Evolutionary conservation across 2,888 invertebrate genomes (phyloP).

Genomic region (Lucinisca nassula): DNA sequence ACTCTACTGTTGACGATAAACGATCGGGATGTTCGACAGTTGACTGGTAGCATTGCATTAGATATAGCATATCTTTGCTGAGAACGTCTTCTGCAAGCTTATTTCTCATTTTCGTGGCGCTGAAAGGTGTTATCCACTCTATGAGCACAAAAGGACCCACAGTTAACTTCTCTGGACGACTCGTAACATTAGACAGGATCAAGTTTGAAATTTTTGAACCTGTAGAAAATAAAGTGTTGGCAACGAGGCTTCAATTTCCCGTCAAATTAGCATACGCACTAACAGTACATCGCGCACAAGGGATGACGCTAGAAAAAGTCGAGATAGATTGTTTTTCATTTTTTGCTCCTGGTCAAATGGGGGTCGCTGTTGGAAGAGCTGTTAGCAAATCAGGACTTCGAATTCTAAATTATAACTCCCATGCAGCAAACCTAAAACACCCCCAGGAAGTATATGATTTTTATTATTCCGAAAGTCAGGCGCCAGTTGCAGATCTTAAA

Average conservation of each 20-base stretch:
- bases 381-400: neutral
- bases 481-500: no score
- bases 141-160: no score
- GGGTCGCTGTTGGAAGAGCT: neutral
- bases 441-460: no score
- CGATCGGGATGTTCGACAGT: no score
- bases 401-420: neutral
- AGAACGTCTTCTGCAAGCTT: constrained; percentile 44
- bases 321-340: neutral
- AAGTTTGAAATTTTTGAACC: neutral
- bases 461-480: no score
- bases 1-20: neutral
- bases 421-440: no score
- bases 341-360: neutral
- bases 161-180: neutral
- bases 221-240: neutral
- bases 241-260: neutral
- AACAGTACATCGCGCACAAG: neutral
- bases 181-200: neutral
- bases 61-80: constrained; percentile 49
- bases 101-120: constrained; percentile 61
- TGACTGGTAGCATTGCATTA: constrained; percentile 40
- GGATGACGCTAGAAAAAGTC: neutral
- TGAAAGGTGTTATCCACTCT: no score
- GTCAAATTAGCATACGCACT: neutral